These are phyloP conservation scores for Crenichthys baileyi DNA, from an alignment of 2,797 vertebrate species.

Conservation along the genomic window DNA sequence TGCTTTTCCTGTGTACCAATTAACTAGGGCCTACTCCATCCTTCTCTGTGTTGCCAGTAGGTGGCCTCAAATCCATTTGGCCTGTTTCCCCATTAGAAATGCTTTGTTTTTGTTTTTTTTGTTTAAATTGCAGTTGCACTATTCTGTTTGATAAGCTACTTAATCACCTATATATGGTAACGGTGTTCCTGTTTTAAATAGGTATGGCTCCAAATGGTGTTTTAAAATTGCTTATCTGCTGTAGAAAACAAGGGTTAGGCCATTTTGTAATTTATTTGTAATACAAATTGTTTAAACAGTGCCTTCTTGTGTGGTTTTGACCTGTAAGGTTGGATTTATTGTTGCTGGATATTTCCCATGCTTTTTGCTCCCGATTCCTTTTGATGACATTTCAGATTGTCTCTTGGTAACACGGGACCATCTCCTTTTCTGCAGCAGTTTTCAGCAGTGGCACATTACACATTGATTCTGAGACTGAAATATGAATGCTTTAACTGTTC, in stretches of 20 bases:
- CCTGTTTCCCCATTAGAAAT: background rate
- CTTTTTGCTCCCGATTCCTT: conserved; percentile 1
- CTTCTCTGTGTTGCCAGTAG: too few relatives aligned
- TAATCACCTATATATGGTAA: background rate
- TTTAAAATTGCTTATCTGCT: background rate
- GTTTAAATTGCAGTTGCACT: background rate
- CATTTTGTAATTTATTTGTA: background rate
- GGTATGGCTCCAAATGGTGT: background rate
- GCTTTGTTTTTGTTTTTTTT: background rate
- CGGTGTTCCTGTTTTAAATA: background rate
- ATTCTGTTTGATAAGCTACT: background rate
- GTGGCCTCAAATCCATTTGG: too few relatives aligned
- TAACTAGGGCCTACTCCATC: too few relatives aligned
- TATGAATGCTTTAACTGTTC: conserved; percentile 38
- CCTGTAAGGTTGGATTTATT: conserved; percentile 1
- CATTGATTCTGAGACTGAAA: conserved; percentile 37
- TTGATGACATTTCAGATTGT: conserved; percentile 17
- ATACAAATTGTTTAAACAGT: background rate
- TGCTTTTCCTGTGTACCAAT: too few relatives aligned
- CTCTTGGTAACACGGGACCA: conserved; percentile 21
- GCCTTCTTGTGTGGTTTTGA: background rate
- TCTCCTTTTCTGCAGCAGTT: conserved; percentile 24
- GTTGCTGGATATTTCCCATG: background rate
- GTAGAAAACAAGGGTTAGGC: background rate
- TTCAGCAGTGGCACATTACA: conserved; percentile 19